Percentiles rank a stretch among this genome's conserved stretches.
Conservation (phyloP, 2,888 invertebrate genomes). For the Peribatodes rhomboidaria region DNA sequence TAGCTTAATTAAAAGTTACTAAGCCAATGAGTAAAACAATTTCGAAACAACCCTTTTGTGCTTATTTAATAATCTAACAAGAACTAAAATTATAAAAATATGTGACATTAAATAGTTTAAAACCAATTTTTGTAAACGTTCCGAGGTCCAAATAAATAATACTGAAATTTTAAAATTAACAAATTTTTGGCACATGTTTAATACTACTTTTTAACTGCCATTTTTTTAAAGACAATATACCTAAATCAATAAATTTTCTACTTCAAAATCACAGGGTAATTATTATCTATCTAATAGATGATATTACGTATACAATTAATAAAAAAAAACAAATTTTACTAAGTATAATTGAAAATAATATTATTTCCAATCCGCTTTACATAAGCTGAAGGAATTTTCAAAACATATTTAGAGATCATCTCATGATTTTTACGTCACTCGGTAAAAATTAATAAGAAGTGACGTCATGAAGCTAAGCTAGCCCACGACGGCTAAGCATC, state of each 20-base stretch:
- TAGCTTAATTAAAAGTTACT: neutral
- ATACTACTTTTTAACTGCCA: neutral
- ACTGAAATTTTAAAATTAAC: slow-evolving; percentile 4
- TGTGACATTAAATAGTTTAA: neutral
- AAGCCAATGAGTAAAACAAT: neutral
- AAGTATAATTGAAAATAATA: neutral
- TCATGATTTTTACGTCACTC: neutral
- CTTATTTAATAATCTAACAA: neutral
- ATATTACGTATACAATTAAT: neutral
- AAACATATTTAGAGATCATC: neutral
- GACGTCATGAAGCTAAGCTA: no score
- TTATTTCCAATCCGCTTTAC: slow-evolving; percentile 1
- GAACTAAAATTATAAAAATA: no score
- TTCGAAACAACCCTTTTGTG: neutral
- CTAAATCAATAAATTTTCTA: slow-evolving; percentile 10
- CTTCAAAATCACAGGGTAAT: slow-evolving; percentile 15
- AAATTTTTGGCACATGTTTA: slow-evolving; percentile 27
- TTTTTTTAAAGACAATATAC: neutral
- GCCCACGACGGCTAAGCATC: no score
- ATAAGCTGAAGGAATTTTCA: neutral
- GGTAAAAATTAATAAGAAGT: neutral
- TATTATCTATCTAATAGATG: neutral
- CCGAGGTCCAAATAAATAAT: slow-evolving; percentile 29
- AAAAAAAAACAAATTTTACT: no score
- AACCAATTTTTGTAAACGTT: slow-evolving; percentile 11